A percentile compares a stretch with the other conserved stretches of the same genome.
These are phyloP conservation scores for Cephonodes hylas DNA, from an alignment of 2,888 invertebrate species.

Conservation along the genomic window DNA sequence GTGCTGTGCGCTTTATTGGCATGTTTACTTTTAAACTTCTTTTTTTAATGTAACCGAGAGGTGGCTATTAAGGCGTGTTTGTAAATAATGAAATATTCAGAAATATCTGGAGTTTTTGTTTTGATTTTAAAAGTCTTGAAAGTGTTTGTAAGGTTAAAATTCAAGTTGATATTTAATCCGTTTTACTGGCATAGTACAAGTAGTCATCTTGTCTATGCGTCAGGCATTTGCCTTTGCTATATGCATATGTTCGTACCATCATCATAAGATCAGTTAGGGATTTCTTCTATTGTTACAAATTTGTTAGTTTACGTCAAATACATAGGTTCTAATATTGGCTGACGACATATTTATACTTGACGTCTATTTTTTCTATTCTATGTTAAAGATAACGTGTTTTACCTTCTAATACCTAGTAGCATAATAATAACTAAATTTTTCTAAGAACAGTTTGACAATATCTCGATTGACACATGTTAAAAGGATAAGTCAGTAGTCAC, in stretches of 20 bases:
- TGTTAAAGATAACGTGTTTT: background rate
- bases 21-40: slow-evolving; percentile 28
- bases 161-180: no score
- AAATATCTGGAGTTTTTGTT: background rate
- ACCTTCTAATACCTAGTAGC: background rate
- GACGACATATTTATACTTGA: no score
- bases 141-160: no score
- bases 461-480: slow-evolving; percentile 1
- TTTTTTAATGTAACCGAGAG: slow-evolving; percentile 3
- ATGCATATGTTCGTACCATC: no score
- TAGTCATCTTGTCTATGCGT: no score
- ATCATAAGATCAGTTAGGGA: no score
- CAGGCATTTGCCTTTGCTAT: no score
- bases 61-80: background rate
- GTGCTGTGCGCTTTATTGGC: slow-evolving; percentile 38
- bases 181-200: no score
- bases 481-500: slow-evolving; percentile 7
- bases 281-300: no score
- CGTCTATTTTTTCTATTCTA: no score
- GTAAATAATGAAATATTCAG: slow-evolving; percentile 1
- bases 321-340: no score
- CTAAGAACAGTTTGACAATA: background rate
- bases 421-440: background rate
- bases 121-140: background rate
- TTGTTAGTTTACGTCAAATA: no score